phyloP scores from a whole-genome alignment of 2,113 vertebrate species.

The Hylia prasina region DNA sequence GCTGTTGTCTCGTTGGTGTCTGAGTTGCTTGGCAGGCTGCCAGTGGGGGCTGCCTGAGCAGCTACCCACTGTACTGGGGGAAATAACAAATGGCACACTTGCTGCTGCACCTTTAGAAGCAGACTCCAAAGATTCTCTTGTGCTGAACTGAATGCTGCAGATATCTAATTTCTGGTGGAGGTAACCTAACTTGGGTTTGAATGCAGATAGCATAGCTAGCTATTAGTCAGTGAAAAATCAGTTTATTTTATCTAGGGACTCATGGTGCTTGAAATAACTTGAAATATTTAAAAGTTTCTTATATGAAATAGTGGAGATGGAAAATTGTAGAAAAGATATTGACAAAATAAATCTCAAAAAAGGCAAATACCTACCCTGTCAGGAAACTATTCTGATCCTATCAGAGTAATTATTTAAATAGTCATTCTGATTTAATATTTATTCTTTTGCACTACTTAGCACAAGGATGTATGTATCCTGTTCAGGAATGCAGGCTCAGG shows the following conservation, averaged over 20 bases:
- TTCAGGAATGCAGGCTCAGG: neutral
- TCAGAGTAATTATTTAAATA: neutral
- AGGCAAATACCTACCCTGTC: neutral
- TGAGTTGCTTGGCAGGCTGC: neutral
- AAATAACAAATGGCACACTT: neutral
- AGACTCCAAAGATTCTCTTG: neutral
- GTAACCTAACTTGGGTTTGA: neutral
- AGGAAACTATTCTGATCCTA: neutral
- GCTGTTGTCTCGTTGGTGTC: rapidly evolving
- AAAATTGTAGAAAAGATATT: neutral
- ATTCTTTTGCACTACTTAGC: neutral
- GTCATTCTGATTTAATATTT: neutral
- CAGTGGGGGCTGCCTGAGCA: neutral
- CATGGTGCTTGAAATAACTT: neutral
- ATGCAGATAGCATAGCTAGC: neutral
- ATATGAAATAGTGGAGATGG: neutral
- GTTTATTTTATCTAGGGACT: neutral
- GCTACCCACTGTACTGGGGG: neutral
- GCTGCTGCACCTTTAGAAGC: neutral
- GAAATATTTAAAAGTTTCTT: neutral
- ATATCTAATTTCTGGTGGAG: neutral
- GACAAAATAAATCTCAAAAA: neutral
- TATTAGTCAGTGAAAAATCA: neutral
- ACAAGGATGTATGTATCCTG: neutral
- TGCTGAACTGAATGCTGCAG: neutral